Base-by-base conservation (phyloP, 23 tunicate species). In the Oikopleura albicans region DNA sequence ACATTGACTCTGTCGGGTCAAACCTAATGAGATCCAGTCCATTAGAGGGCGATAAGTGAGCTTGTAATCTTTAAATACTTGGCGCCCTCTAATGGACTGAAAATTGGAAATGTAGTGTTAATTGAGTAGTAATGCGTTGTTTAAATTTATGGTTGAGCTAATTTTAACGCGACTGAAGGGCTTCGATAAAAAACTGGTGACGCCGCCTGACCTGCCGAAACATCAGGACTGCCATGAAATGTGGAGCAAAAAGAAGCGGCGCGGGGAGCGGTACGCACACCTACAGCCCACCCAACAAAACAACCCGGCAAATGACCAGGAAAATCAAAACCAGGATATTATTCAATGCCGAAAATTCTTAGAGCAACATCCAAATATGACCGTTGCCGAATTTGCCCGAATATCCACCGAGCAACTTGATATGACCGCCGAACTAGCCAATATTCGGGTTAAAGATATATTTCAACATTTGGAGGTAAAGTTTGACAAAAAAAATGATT, bases 181-280 rank as follows among this genome's bases (percentile, higher is more conserved):
- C 29, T 39, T 37, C 27, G 37, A 39, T 36, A 57, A 41, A 66
- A n/a, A 33, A 8, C n/a, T 4, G n/a, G 83, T 39, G 2, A 28
- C 4, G 33, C 59, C 83, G 40, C 59, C 27, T 41, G 87, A 91
- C 2, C 87, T 91, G 29, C 97, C 97, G 16, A 91, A 85, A 57
- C 89, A 91, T 89, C 97, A 91, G 39, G 97, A 91, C 75, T 91
- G 97, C 86, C 97, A 91, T 57, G 97, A 91, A 49, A 91, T 91
- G 97, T 91, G 97, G 97, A 91, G 97, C 75, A 91, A 91, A 75
- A 83, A 84, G 41, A 84, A 76, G 90, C 85, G 84, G 75, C 87
- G 76, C 85, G 92, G 84, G 35, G 84, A 83, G 0, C 88, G 88
- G 1, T 76, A 86, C 4, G 79, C 33, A 4, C 27, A 71, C 28